Base-by-base conservation (phyloP, 2,797 vertebrate genomes). In the Fringilla coelebs region DNA sequence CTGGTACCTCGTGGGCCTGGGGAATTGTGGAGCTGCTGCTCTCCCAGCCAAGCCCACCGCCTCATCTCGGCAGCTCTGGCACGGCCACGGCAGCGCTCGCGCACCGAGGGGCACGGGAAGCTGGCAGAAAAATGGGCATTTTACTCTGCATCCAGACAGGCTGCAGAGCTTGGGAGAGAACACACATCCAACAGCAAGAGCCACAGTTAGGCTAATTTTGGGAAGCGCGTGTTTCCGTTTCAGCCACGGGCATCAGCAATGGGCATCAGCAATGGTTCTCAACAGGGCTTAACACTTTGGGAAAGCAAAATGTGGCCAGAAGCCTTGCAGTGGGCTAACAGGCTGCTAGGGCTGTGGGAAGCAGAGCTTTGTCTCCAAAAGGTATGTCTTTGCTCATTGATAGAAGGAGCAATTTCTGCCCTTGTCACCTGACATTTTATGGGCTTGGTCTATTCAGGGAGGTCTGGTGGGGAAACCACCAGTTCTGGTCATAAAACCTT, bases 81-180 rank as follows among this genome's bases (percentile, higher is more conserved):
- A 74, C 0, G 0, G 82, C 28, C 65, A 54, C 0, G 2, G 68
- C 63, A 46, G 68, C 1, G 1, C 58, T 77, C 3, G 0, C 90
- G 62, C 60, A 61, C 29, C 8, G 41, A 89, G 74, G 36, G 84
- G 58, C 49, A 58, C 32, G 55, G 65, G 77, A 57, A 86, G 61
- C 85, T 91, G 96, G 90, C 66, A 94, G 83, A 17, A 38, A 70
- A 84, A 45, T 1, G 26, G 54, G 51, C 45, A 26, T 66, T 82
- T 85, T 28, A 25, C 46, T 71, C 58, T 14, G 4, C 41, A 46
- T 34, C 82, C 75, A 58, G 49, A 17, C 49, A 73, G 85, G 61
- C 51, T 71, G 84, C 51, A 51, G 87, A 79, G 91, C 72, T 77
- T 73, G 70, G 65, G 74, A 68, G 49, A 4, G 13, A 82, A 20